Evolutionary conservation across 1,140 invertebrate genomes (phyloP).

Genomic region (Drosophila tropicalis): DNA sequence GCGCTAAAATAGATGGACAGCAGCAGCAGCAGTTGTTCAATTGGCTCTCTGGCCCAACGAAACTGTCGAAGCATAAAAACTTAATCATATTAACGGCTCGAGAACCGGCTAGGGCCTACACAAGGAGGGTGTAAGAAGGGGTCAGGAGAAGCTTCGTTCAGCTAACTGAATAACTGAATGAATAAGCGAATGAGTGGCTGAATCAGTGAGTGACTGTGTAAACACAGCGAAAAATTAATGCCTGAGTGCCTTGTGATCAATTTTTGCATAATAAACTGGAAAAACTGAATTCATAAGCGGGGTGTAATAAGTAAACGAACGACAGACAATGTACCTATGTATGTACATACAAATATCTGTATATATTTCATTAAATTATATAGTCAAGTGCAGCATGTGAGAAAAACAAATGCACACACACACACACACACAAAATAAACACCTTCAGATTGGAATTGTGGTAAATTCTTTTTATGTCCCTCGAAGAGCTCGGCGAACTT

Average conservation of each 20-base stretch:
- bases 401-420: too few species aligned
- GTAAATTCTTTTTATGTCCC: too few species aligned
- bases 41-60: constrained; percentile 6
- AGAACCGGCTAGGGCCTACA: constrained; percentile 1
- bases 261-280: constrained; percentile 23
- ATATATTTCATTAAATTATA: too few species aligned
- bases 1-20: too few species aligned
- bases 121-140: neutral
- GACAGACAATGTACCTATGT: too few species aligned
- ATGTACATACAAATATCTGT: too few species aligned
- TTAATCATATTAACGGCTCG: constrained; percentile 24
- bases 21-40: constrained; percentile 3
- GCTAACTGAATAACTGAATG: constrained; percentile 21
- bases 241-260: constrained; percentile 21
- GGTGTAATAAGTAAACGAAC: too few species aligned
- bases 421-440: too few species aligned
- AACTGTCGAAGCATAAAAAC: constrained; percentile 32
- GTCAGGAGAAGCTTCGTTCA: neutral
- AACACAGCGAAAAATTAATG: constrained; percentile 4
- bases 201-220: neutral
- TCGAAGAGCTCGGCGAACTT: too few species aligned
- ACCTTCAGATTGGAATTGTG: too few species aligned
- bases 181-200: constrained; percentile 12
- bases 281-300: constrained; percentile 11
- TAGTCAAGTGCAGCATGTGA: too few species aligned